phyloP scores from a whole-genome alignment of 2,888 invertebrate genomes.

The Tenodera sinensis region DNA sequence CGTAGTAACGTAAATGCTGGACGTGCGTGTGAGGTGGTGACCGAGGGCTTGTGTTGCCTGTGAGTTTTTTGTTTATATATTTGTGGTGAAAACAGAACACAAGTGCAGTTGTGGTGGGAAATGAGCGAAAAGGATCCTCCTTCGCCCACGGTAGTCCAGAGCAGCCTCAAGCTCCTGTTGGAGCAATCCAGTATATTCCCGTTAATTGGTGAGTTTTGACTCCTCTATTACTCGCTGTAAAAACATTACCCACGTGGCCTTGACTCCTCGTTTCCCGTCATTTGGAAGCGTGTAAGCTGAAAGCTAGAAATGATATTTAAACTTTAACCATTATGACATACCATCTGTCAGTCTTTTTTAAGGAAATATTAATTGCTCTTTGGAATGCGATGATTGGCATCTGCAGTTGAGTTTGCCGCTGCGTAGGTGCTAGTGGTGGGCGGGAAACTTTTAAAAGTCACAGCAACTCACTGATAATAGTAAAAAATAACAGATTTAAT shows the following conservation, averaged over 20 bases:
- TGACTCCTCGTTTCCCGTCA: not conserved
- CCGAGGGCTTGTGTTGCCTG: not conserved
- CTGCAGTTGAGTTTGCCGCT: not conserved
- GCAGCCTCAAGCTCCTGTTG: constrained; percentile 28
- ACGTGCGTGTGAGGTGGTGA: not conserved
- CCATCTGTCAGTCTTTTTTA: not conserved
- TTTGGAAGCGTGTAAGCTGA: not conserved
- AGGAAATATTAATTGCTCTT: not conserved
- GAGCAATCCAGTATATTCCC: constrained; percentile 30
- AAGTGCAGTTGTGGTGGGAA: not conserved
- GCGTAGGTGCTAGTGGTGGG: not conserved
- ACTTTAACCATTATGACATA: not conserved
- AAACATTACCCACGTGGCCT: constrained; percentile 21
- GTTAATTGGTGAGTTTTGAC: constrained; percentile 29
- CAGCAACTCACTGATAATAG: not conserved
- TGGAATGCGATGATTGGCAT: not conserved
- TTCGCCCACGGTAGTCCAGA: constrained; percentile 29
- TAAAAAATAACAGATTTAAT: no score
- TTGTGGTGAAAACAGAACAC: not conserved
- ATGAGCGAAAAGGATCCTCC: constrained; percentile 27
- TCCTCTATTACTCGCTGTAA: constrained; percentile 8
- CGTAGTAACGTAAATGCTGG: not conserved
- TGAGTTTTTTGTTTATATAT: not conserved
- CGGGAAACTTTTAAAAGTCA: not conserved
- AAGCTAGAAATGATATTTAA: not conserved